Evolutionary conservation across 2,888 invertebrate genomes (phyloP).

Genomic region (Aphodius sticticus): DNA sequence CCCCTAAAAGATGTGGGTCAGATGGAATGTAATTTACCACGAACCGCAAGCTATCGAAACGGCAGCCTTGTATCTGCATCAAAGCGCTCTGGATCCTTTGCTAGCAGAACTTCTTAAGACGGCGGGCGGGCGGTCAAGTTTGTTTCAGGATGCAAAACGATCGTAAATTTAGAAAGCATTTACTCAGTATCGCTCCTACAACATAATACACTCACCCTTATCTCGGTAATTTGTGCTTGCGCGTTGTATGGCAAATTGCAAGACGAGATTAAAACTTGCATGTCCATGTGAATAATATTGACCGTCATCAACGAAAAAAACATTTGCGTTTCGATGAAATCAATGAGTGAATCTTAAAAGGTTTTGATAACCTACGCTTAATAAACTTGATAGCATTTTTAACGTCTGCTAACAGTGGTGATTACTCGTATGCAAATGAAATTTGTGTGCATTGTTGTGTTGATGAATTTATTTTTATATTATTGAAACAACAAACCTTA

Average conservation of each 20-base stretch:
- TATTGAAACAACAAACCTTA: no score
- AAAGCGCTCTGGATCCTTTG: background rate
- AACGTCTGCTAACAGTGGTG: background rate
- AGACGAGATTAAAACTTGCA: slow-evolving; percentile 15
- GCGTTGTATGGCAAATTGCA: slow-evolving; percentile 20
- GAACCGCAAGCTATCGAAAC: slow-evolving; percentile 4
- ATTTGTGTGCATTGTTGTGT: background rate
- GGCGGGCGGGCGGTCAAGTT: background rate
- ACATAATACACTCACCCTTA: slow-evolving; percentile 21
- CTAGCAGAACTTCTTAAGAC: background rate
- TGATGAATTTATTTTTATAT: background rate
- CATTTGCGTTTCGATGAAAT: background rate
- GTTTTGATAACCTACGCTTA: background rate
- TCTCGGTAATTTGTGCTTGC: slow-evolving; percentile 18
- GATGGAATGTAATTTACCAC: slow-evolving; percentile 4
- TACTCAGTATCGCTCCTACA: slow-evolving; percentile 16
- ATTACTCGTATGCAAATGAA: background rate
- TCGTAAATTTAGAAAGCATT: slow-evolving; percentile 10
- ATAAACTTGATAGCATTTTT: background rate
- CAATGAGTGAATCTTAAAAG: background rate
- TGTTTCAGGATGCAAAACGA: background rate
- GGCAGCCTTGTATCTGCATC: background rate
- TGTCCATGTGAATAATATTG: background rate
- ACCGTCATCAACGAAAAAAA: background rate
- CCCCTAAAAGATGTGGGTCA: background rate